Base-by-base conservation (phyloP, 2,888 invertebrate species). In the Salpingus planirostris region DNA sequence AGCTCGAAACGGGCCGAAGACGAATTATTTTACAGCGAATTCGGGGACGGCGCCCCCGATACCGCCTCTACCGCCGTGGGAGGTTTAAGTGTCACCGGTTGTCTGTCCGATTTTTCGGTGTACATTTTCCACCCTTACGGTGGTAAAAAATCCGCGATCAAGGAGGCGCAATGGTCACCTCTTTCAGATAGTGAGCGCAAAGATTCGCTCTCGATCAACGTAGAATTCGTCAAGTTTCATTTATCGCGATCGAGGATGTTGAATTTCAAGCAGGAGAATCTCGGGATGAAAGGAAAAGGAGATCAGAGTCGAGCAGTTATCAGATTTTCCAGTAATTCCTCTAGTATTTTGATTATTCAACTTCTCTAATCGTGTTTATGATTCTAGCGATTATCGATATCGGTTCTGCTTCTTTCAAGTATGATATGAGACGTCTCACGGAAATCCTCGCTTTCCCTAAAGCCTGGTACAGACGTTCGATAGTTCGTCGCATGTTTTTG, bases 91-190 rank as follows among this genome's bases (percentile, higher is more conserved):
- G 89, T 98, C 3, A 97, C 96, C 0, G 95, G 93, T 1, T 93
- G 92, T 54, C 72, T 98, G 38, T 90, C 93, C 0, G 95, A 96
- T 66, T 98, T 98, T 68, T 93, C 92, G 2, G 85, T 98, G 2
- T 95, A 92, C 65, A 91, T 98, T 55, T 98, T 96, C 69, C 97
- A 97, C 68, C 97, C 97, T 0, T 98, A 96, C 60, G 95, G 95
- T 4, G 86, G 85, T 27, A 91, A 91, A 64, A 90, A 90, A 64
- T 74, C 84, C 29, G 80, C 82, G 5, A 50, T 71, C 5, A 83
- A 83, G 59, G 83, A 83, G 59, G 80, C 86, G 0, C 88, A 88
- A 59, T 88, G 88, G 78, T 87, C 88, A 0, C 89, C 89, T 0
- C 67, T 88, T 2, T 79, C 86, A 0, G 90, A 90, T 55, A 82